Evolutionary conservation across 2,888 invertebrate species (phyloP), one percentile per base, ranked within the genome.

Genomic region (Zhuqinia jingwanae): DNA sequence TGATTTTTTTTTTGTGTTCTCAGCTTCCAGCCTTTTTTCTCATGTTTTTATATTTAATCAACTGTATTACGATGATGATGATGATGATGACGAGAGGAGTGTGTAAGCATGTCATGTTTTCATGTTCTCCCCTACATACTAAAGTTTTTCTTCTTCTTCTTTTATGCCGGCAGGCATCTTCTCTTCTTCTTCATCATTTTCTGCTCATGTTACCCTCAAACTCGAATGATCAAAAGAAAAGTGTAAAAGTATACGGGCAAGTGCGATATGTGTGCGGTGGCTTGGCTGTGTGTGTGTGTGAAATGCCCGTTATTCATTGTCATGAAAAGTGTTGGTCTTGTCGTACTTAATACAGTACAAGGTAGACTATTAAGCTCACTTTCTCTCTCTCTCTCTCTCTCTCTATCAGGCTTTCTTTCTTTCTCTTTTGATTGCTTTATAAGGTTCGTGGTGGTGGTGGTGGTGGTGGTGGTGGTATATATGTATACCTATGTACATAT

Each of bases 321-420:
- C 68, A 68, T 68, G 25, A 36, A 36, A 36, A 30, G 20, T 68
- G 45, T n/a, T 68, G n/a, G 36, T 25, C 68, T 17, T 68, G 45
- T 68, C 25, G 68, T 68, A 45, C 68, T 68, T 45, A 68, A 68
- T 68, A 20, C 45, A 68, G 22, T 68, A 68, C 68, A 68, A 42
- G 68, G 68, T 45, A 68, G 68, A 45, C 68, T 68, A 68, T 68
- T 68, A 68, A 68, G 68, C 45, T 45, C 25, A 22, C 22, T n/a
- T 47, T 70, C 68, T 68, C 8, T 11, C 30, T 65, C 42, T 6
- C 36, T 25, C 50, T 25, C 25, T 73, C 17, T 45, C 27, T 25
- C 25, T 11, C 50, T 50, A 5, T 50, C n/a, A 10, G 2, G 50
- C 50, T 50, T 50, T 15, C 50, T 50, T n/a, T 22, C 25, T 5